Base-by-base conservation (phyloP, 1,140 invertebrate genomes). In the Bombus huntii region DNA sequence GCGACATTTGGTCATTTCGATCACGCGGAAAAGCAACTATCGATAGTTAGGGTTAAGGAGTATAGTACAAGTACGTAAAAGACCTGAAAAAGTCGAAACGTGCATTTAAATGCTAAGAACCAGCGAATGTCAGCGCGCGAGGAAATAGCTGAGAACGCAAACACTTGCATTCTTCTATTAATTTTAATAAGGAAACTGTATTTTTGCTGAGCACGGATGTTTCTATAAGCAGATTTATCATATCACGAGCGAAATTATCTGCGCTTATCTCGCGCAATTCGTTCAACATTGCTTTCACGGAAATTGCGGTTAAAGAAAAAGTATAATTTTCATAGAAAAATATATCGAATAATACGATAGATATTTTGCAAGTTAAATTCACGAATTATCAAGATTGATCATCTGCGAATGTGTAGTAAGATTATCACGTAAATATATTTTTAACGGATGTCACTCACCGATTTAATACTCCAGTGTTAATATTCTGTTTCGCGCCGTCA, bases 151-250 rank as follows among this genome's bases (percentile, higher is more conserved):
- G 75, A 62, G 57, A 77, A 77, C 3, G 53, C 75, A 12, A 62
- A n/a, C 53, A n/a, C 37, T 77, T 6, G 57, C 37, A 62, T 77
- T 62, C 37, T 77, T 77, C 57, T 77, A n/a, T 59, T 62, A 39
- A 62, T 77, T 77, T 62, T 77, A 77, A 77, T 2, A 28, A 62
- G 75, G 37, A 31, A 77, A 77, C 62, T 77, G 31, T 39, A 59
- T 10, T 59, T 62, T 22, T 62, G 75, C 75, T 31, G 75, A 77
- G 25, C 57, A 9, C 9, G 28, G n/a, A 34, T 22, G n/a, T 47
- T 74, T 8, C n/a, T 47, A 47, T 47, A 31, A 47, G 28, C n/a
- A 47, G 42, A 74, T 74, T 47, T 12, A 31, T 44, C 71, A 0
- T n/a, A 42, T 44, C 8, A 18, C 39, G 28, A 0, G 6, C 28